Base-by-base conservation (phyloP, 2,797 vertebrate genomes). In the Xiphophorus birchmanni region DNA sequence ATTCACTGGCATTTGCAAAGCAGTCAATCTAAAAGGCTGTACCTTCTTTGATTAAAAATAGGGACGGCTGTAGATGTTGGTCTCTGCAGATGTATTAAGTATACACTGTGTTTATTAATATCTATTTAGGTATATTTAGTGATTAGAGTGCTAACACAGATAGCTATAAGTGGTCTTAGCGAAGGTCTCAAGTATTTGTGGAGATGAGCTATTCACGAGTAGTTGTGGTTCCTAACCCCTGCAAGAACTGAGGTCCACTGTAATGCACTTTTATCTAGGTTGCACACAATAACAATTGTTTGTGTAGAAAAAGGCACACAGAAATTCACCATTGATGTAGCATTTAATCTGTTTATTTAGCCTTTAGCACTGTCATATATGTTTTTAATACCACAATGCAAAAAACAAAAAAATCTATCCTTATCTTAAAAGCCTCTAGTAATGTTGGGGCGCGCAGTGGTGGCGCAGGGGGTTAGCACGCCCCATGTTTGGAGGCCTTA, bases 391-490 rank as follows among this genome's bases (percentile, higher is more conserved):
- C 73, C 50, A 18, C 67, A 58, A 32, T 3, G 17, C 54, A n/a
- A 47, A 72, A 79, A 73, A 44, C 77, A 79, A 37, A 58, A 58
- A 76, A 3, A 67, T 37, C 63, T 10, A 40, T 35, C 50, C 45
- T 8, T 21, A 60, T 73, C 54, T 76, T 11, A 63, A 42, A 48
- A 81, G 37, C 21, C 12, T 35, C 45, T 35, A 3, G n/a, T 81
- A 52, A 84, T 76, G 5, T n/a, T n/a, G n/a, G n/a, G n/a, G n/a
- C n/a, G n/a, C n/a, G n/a, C n/a, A n/a, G n/a, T n/a, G n/a, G n/a
- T n/a, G n/a, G n/a, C n/a, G n/a, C n/a, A n/a, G n/a, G n/a, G n/a
- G n/a, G n/a, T n/a, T n/a, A n/a, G n/a, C n/a, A n/a, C n/a, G n/a
- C n/a, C n/a, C n/a, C n/a, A n/a, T n/a, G n/a, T n/a, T n/a, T n/a